Base-by-base conservation (phyloP, 2,797 vertebrate genomes). In the Centroberyx gerrardi region DNA sequence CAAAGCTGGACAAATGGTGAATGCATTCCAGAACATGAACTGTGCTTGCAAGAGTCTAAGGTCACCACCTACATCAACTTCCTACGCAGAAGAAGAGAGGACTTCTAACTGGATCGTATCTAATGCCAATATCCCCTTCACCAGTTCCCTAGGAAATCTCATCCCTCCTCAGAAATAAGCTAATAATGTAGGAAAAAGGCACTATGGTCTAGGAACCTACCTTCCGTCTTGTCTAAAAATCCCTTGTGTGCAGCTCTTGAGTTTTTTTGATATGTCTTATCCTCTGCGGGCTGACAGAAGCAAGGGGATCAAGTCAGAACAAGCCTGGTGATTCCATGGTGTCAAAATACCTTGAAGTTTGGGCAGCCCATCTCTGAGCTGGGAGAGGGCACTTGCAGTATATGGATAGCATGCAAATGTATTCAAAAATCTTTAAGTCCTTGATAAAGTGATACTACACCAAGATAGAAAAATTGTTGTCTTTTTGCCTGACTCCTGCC, bases 251-350 rank as follows among this genome's bases (percentile, higher is more conserved):
- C 3, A 40, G 36, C 8, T 17, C 33, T 18, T 38, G 12, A 46
- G 2, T 61, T 10, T 9, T 31, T 44, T 54, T 18, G 9, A 62
- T 46, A 13, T 18, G 59, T 62, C 68, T 62, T 27, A 53, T 60
- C 36, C 2, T 55, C 48, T 42, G 14, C 8, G 61, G 18, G 59
- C 14, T 10, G 46, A 14, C 31, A n/a, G 55, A 8, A 13, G 36
- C 22, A 42, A 14, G 17, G 13, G 65, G 42, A 33, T 71, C 70
- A 22, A 58, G 70, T 64, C 54, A 66, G 17, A 66, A 62, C 65
- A 72, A 8, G 63, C n/a, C n/a, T 28, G 36, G 5, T 15, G 44
- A 31, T 22, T 31, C 18, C 59, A 1, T 62, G 62, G 17, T 18
- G 13, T 60, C 2, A 62, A n/a, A 17, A 77, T 44, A 62, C 48